These are phyloP conservation scores for Phlogophora meticulosa DNA, from an alignment of 2,888 invertebrate genomes.

Conservation along the genomic window DNA sequence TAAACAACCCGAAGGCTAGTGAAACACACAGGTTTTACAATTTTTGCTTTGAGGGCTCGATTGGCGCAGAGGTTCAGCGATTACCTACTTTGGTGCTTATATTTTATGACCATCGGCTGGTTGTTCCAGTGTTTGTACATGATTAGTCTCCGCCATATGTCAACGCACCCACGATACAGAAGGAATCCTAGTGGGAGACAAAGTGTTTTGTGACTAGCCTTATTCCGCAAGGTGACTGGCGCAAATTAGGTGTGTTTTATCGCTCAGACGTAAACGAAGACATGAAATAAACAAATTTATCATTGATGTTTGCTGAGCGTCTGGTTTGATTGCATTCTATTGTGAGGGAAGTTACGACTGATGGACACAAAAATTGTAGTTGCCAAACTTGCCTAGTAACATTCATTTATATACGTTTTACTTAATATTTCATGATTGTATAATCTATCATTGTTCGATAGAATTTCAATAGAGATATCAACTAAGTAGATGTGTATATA, in stretches of 20 bases:
- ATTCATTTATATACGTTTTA: not conserved
- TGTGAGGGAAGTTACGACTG: slow-evolving; percentile 9
- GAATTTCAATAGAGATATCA: no score
- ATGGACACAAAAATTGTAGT: not conserved
- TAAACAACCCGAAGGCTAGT: not conserved
- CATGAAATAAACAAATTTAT: slow-evolving; percentile 8
- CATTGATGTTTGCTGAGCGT: slow-evolving; percentile 4
- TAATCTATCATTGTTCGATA: no score
- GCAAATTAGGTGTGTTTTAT: slow-evolving; percentile 25
- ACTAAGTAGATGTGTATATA: no score
- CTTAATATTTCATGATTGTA: no score
- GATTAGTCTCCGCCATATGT: slow-evolving; percentile 2
- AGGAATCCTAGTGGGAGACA: not conserved
- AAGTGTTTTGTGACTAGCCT: slow-evolving; percentile 6
- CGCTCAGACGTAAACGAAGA: not conserved
- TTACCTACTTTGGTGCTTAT: not conserved
- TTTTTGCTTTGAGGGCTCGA: no score
- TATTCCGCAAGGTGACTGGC: slow-evolving; percentile 27
- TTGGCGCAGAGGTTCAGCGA: not conserved
- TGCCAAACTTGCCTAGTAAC: not conserved
- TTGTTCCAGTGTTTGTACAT: not conserved
- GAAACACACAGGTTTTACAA: no score
- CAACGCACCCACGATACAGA: not conserved
- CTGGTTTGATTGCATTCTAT: slow-evolving; percentile 8
- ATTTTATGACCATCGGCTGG: not conserved